Percentiles rank a stretch among this genome's conserved stretches.
phyloP scores from a whole-genome alignment of 2,888 invertebrate genomes.

The Pollenia labialis region DNA sequence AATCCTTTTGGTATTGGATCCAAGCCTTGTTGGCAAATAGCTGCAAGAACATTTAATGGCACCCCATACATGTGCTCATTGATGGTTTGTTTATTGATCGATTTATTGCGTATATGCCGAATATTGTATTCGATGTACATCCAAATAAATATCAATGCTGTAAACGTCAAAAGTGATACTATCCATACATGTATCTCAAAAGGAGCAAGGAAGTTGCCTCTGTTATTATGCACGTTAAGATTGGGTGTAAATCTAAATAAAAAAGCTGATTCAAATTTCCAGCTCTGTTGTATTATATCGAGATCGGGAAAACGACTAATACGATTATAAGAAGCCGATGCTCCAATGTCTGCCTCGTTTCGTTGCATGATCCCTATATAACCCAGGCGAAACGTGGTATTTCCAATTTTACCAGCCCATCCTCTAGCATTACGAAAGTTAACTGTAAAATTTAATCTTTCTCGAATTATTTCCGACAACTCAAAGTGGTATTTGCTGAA shows the following conservation, averaged over 20 bases:
- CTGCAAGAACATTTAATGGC: slow-evolving; percentile 78
- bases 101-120: background rate
- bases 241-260: slow-evolving; percentile 82
- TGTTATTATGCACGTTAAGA: slow-evolving; percentile 77
- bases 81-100: background rate
- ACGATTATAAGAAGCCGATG: slow-evolving; percentile 81
- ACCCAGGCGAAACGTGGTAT: slow-evolving; percentile 80
- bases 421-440: slow-evolving; percentile 81
- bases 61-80: slow-evolving; percentile 55
- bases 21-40: slow-evolving; percentile 82
- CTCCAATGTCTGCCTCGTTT: slow-evolving; percentile 82
- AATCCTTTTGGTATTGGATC: slow-evolving; percentile 78
- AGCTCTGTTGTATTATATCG: slow-evolving; percentile 82
- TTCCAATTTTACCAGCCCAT: slow-evolving; percentile 82
- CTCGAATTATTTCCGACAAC: slow-evolving; percentile 77
- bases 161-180: slow-evolving; percentile 73
- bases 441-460: slow-evolving; percentile 81
- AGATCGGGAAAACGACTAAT: slow-evolving; percentile 81
- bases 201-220: slow-evolving; percentile 81
- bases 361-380: slow-evolving; percentile 80
- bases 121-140: slow-evolving; percentile 74
- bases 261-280: slow-evolving; percentile 82
- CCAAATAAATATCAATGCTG: slow-evolving; percentile 78
- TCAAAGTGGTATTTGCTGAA: slow-evolving; percentile 82
- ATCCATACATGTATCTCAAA: slow-evolving; percentile 80